phyloP scores from a whole-genome alignment of 2,888 invertebrate genomes.

The Plagodis pulveraria region DNA sequence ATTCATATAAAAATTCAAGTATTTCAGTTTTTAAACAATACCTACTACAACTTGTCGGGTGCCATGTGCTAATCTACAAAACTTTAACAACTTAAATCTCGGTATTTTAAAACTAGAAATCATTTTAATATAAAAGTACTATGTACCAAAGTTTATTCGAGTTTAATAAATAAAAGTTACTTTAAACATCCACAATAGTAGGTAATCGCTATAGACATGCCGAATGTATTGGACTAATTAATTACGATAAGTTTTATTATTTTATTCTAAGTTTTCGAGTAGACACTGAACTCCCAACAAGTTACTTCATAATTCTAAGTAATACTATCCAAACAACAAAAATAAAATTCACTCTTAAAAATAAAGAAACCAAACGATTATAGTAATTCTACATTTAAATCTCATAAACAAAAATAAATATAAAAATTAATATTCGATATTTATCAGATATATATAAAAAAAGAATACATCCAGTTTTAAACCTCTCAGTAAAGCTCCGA shows the following conservation, averaged over 20 bases:
- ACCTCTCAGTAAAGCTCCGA: slow-evolving; percentile 60
- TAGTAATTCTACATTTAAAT: slow-evolving; percentile 51
- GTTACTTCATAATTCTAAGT: slow-evolving; percentile 28
- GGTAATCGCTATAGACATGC: too few species aligned
- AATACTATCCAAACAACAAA: slow-evolving; percentile 30
- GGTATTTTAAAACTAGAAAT: neutral
- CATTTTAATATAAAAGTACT: neutral
- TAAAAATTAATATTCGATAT: slow-evolving; percentile 51
- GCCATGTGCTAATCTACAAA: slow-evolving; percentile 18
- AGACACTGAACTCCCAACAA: slow-evolving; percentile 18
- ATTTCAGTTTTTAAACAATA: slow-evolving; percentile 80
- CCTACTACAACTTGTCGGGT: slow-evolving; percentile 50
- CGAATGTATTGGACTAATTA: too few species aligned
- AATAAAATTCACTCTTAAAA: slow-evolving; percentile 27
- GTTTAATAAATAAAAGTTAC: neutral
- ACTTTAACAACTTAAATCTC: neutral
- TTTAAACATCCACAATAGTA: too few species aligned
- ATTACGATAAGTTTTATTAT: too few species aligned
- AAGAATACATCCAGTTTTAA: slow-evolving; percentile 33
- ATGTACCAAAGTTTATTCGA: neutral
- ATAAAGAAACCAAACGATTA: slow-evolving; percentile 26
- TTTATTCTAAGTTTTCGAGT: too few species aligned
- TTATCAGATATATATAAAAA: slow-evolving; percentile 41
- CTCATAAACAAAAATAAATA: slow-evolving; percentile 66
- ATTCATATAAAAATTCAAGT: slow-evolving; percentile 84